Evolutionary conservation across 2,113 vertebrate species (phyloP), one percentile per base, ranked within the genome.

Genomic region (Brienomyrus longianalis): DNA sequence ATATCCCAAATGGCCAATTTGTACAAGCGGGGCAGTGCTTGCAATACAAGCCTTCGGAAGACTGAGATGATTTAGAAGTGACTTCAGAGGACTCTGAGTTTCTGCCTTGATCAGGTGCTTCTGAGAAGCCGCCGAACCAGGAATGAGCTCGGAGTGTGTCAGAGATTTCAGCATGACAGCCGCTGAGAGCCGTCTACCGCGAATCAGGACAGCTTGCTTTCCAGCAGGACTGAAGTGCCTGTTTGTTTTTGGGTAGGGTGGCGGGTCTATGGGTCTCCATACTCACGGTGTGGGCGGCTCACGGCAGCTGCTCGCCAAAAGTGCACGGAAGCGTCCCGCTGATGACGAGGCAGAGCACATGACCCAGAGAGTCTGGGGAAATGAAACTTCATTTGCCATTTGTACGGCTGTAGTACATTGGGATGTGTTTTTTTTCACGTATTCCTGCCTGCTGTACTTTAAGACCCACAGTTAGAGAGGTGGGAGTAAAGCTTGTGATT

Each of bases 51-150:
- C 35, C 74, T 43, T 80, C 35, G 43, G 74, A 80, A 39, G 70
- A 17, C 35, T 2, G 11, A 43, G 31, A 43, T 80, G 74, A 43
- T 43, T 80, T 8, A 80, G 74, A 80, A 80, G 35, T 13, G 31
- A 80, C 74, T 80, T 80, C 31, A 39, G 66, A 74, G 31, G 66
- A 70, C 10, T 31, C 62, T 0, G 27, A 77, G 27, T 39, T 39
- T 77, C 27, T 77, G 70, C 45, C 56, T 19, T 17, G 35, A 31
- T 59, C 87, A 35, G 43, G 27, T 56, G 66, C 45, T 45, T 86
- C 86, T 86, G 43, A 59, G 88, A 80, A 90, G 86, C 91, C 91
- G 89, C 90, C 45, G 89, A 59, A 89, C 89, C 91, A 93, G 89
- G 91, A 90, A 91, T 47, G 66, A 66, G 66, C 87, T 80, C 87